Base-by-base conservation (phyloP, 1,140 invertebrate species). In the Psilanteris sp. region DNA sequence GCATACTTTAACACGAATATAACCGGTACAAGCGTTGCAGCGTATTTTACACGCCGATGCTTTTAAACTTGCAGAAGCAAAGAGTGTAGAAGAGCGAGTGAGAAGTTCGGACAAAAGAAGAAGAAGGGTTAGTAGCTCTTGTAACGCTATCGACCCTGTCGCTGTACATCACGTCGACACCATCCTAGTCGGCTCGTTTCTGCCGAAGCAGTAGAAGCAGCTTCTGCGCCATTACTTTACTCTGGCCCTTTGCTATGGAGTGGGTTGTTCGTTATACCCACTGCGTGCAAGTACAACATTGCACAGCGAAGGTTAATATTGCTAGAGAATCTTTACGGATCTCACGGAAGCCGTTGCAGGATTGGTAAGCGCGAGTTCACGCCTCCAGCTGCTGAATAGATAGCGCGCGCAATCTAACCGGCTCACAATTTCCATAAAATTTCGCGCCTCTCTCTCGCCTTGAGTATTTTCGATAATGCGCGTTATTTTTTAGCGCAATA, bases 141-240 rank as follows among this genome's bases (percentile, higher is more conserved):
- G 86, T 87, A 87, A 85, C 85, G 84, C 85, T 88, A 88, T 88
- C 87, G 85, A 85, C 81, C 77, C 86, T 87, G 87, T 88, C 87
- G 86, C 85, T 87, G 87, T 88, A 88, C 87, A 88, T 88, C 87
- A 88, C 85, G 81, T 83, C 82, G 86, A 88, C 85, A 86, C 85
- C 82, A 87, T 87, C 83, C 83, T 86, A 87, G 81, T 81, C 83
- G 81, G 78, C 75, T 82, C 48, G 67, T 52, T 73, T 62, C 41
- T 64, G 68, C 52, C 46, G 66, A 61, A 79, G 81, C 77, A 79
- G 82, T 82, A 80, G 81, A 79, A 84, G 81, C 82, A 81, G 84
- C 84, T 85, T 83, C 82, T 84, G 83, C 83, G 83, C 82, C 84
- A 85, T 85, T 85, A 85, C 83, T 82, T 79, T 79, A 62, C 74